Evolutionary conservation across 2,888 invertebrate genomes (phyloP).

Genomic region (Macaria liturata): DNA sequence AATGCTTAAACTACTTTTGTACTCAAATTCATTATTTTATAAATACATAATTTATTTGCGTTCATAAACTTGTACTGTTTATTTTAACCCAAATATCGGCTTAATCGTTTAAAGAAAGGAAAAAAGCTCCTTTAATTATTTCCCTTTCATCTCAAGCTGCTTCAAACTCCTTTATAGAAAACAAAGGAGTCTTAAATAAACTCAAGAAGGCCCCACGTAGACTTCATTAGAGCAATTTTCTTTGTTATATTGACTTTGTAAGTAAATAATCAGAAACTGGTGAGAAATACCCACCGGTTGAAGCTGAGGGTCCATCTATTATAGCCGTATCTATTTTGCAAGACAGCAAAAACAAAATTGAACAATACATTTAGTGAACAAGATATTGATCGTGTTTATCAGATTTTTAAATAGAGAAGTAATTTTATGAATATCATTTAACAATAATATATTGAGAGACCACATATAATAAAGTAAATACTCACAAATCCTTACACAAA

Average conservation of each 20-base stretch:
- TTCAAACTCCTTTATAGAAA: constrained; percentile 56
- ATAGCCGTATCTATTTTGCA: constrained; percentile 8
- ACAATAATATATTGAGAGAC: too few species aligned
- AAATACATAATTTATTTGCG: too few species aligned
- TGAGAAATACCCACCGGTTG: constrained; percentile 25
- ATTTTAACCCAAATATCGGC: too few species aligned
- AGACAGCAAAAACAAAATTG: constrained; percentile 16
- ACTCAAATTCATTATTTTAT: too few species aligned
- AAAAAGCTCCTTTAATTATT: constrained; percentile 51
- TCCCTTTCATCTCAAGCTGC: constrained; percentile 66
- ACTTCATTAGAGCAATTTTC: constrained; percentile 58
- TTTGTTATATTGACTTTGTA: constrained; percentile 56
- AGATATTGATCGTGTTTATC: too few species aligned
- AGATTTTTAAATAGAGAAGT: too few species aligned
- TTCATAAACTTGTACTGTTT: too few species aligned
- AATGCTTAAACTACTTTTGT: too few species aligned
- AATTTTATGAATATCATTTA: too few species aligned
- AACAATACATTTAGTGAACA: too few species aligned
- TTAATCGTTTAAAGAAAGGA: neutral
- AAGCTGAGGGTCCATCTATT: constrained; percentile 19
- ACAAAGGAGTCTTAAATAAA: constrained; percentile 65
- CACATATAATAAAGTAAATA: constrained; percentile 28
- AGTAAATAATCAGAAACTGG: constrained; percentile 21
- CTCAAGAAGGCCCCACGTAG: constrained; percentile 52
- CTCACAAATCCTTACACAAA: constrained; percentile 60